phyloP scores from a whole-genome alignment of 2,888 invertebrate species.

The Tubiluchus corallicola region DNA sequence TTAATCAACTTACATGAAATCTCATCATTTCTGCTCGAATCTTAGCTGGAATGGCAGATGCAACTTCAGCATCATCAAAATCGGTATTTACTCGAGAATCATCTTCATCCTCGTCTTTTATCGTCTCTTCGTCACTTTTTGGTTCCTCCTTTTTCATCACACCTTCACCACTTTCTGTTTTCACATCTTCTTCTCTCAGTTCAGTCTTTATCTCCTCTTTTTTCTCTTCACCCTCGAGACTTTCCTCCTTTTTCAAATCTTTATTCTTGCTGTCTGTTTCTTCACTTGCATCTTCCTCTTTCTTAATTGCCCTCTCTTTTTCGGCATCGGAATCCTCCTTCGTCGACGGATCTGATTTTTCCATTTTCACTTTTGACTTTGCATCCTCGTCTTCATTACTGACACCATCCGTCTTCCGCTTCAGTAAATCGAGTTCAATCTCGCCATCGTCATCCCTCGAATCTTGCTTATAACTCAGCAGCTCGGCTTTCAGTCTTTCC shows the following conservation, averaged over 20 bases:
- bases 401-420: no score
- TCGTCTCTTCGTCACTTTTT: slow-evolving; percentile 18
- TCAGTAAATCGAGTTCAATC: no score
- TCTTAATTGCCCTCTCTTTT: slow-evolving; percentile 17
- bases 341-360: slow-evolving; percentile 15
- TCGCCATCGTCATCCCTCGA: no score
- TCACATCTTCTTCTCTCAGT: slow-evolving; percentile 6
- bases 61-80: no score
- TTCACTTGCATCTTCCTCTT: slow-evolving; percentile 26
- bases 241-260: slow-evolving; percentile 9
- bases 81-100: no score
- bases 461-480: no score
- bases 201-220: slow-evolving; percentile 7
- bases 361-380: no score
- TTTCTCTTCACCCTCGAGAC: slow-evolving; percentile 12
- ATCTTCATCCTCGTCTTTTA: slow-evolving; percentile 14
- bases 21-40: slow-evolving; percentile 1
- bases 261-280: slow-evolving; percentile 8
- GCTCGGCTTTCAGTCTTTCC: no score
- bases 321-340: slow-evolving; percentile 14
- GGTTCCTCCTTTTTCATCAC: slow-evolving; percentile 17
- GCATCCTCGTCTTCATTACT: no score
- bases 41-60: slow-evolving; percentile 9
- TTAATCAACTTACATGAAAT: no score
- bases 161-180: not conserved